Base-by-base conservation (phyloP, 2,113 vertebrate species). In the Cervus canadensis region DNA sequence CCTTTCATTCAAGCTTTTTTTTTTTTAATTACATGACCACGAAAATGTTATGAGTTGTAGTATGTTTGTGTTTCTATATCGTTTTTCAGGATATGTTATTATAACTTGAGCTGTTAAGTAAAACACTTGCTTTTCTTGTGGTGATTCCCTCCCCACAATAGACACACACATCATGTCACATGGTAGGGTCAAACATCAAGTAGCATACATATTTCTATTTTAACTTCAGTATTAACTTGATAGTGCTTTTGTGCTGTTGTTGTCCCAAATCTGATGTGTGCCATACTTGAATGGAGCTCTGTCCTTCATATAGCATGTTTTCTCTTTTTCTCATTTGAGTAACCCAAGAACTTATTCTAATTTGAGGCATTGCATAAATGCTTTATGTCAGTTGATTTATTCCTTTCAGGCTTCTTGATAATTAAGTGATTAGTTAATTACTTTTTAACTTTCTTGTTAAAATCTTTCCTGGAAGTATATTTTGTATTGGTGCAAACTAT, bases 341-440 rank as follows among this genome's bases (percentile, higher is more conserved):
- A 84, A 71, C 7, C 40, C 45, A 78, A 86, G 56, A 93, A 85
- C 9, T 85, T 86, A 23, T 45, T 95, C 62, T 67, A 79, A 50
- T 28, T 56, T 87, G 50, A 95, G 48, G 26, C 50, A 12, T 71
- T 78, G 5, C n/a, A 67, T 90, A 89, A 94, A 59, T 96, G 88
- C 40, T 95, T 88, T 95, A 74, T 89, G 45, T 87, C 74, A 76
- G 10, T 90, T 89, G 48, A 6, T 93, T 89, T 97, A 88, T 94
- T 94, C 40, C 25, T 93, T 86, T 87, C 45, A 95, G 92, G 36
- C 25, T 82, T 94, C 89, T 94, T 91, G 43, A 33, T 97, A 93
- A 94, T 95, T 97, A 94, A 95, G n/a, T 89, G 96, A 67, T 84
- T 95, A 48, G 40, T 62, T 97, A 96, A 96, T 94, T 94, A 89